Percentiles rank a stretch among this genome's conserved stretches.
Conservation (phyloP, 2,888 invertebrate species). For the Lithosia quadra region DNA sequence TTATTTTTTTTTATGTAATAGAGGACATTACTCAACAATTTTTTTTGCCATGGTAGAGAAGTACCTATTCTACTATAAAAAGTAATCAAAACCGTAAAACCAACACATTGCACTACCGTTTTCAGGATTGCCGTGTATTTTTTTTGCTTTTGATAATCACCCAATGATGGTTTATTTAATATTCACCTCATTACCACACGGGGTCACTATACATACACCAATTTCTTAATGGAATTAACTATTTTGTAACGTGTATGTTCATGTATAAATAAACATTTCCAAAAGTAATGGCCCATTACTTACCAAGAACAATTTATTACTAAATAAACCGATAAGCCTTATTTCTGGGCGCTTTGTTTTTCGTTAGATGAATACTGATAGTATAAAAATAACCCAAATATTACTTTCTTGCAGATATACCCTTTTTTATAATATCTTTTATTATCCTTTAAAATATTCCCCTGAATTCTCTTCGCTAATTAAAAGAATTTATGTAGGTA, state of each 20-base stretch:
- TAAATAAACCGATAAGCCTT: constrained; percentile 2
- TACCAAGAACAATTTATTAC: constrained; percentile 3
- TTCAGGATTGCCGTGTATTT: too few species aligned
- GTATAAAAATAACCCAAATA: neutral
- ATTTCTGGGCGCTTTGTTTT: neutral
- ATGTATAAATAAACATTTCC: neutral
- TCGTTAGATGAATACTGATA: neutral
- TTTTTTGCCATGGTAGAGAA: too few species aligned
- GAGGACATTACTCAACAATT: too few species aligned
- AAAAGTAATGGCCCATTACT: constrained; percentile 9
- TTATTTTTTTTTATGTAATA: too few species aligned
- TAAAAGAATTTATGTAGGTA: too few species aligned
- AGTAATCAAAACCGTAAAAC: too few species aligned
- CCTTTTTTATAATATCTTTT: neutral
- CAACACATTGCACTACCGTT: too few species aligned
- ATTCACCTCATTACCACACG: neutral
- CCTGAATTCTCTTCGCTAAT: too few species aligned
- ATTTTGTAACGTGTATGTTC: neutral
- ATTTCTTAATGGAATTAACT: constrained; percentile 1
- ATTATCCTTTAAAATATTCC: too few species aligned
- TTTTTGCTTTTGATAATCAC: too few species aligned
- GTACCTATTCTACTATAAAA: too few species aligned
- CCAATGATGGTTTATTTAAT: neutral
- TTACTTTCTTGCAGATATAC: neutral
- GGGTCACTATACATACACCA: neutral